A percentile compares a stretch with the other conserved stretches of the same genome.
Conservation (phyloP, 2,113 vertebrate species). For the Oxygymnocypris stewartii region DNA sequence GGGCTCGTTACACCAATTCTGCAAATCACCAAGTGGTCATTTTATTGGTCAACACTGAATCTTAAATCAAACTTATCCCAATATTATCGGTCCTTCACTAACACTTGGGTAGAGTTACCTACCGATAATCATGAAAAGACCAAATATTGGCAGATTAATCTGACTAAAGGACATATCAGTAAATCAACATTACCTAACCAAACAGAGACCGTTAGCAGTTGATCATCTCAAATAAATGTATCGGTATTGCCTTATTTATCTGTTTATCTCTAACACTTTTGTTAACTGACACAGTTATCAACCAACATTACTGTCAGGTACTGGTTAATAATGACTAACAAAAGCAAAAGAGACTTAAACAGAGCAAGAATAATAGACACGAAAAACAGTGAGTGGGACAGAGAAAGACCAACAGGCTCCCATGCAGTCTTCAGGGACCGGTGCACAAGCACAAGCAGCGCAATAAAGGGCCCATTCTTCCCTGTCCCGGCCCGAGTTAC, state of each 20-base stretch:
- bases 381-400: not conserved
- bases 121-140: too few relatives aligned
- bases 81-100: too few relatives aligned
- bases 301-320: not conserved
- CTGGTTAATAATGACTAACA: not conserved
- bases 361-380: not conserved
- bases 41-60: too few relatives aligned
- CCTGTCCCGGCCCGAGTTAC: slow-evolving; percentile 32
- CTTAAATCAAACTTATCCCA: too few relatives aligned
- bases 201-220: not conserved
- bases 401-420: slow-evolving; percentile 5
- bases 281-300: not conserved
- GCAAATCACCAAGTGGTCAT: not conserved
- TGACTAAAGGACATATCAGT: not conserved
- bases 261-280: not conserved
- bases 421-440: slow-evolving; percentile 7
- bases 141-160: not conserved
- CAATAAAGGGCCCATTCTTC: slow-evolving; percentile 44
- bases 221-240: not conserved
- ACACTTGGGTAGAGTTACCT: too few relatives aligned
- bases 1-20: not conserved
- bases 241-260: not conserved
- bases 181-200: not conserved
- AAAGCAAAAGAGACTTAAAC: not conserved
- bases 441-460: slow-evolving; percentile 21